Evolutionary conservation across 2,113 vertebrate species (phyloP), one percentile per base, ranked within the genome.

Genomic region (Tachysurus fulvidraco): DNA sequence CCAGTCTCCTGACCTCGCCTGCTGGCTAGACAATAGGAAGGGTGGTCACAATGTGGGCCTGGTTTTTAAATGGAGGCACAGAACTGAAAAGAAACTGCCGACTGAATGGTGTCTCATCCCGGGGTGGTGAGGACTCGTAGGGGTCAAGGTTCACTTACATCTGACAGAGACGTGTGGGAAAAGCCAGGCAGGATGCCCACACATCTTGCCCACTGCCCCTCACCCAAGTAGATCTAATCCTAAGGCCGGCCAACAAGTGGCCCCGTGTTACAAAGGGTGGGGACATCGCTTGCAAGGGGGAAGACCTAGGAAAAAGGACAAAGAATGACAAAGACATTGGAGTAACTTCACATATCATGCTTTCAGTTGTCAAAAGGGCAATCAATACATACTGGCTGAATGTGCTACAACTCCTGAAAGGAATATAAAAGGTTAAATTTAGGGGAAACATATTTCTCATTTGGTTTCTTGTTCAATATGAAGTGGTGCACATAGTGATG

Each of bases 91-190:
- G 93, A 92, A 93, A 93, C 91, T 91, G 92, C 90, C 84, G 79
- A 83, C 86, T 85, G 93, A 94, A 95, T 95, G 92, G 92, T 83
- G 89, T 89, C 92, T 91, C 88, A 90, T 92, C 91, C 90, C 13
- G 83, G 89, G 89, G 91, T 88, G 89, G 87, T 54, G 88, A 93
- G 92, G 93, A 92, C 92, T 94, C 90, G 69, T 62, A 92, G 88
- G 93, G 91, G 94, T 95, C 95, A 96, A 92, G 93, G 94, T 95
- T 96, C 94, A 95, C 93, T 89, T 71, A 90, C 91, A 93, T 94
- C 93, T 92, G 92, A 94, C 90, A 90, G 89, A 76, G 89, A 91
- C 76, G 89, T 95, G 93, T 96, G 95, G 94, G 95, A 95, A 95
- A 94, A 94, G 91, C 90, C 88, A 83, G 91, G 91, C 89, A 77